phyloP scores from a whole-genome alignment of 2,797 vertebrate genomes.

The Myioborus miniatus region DNA sequence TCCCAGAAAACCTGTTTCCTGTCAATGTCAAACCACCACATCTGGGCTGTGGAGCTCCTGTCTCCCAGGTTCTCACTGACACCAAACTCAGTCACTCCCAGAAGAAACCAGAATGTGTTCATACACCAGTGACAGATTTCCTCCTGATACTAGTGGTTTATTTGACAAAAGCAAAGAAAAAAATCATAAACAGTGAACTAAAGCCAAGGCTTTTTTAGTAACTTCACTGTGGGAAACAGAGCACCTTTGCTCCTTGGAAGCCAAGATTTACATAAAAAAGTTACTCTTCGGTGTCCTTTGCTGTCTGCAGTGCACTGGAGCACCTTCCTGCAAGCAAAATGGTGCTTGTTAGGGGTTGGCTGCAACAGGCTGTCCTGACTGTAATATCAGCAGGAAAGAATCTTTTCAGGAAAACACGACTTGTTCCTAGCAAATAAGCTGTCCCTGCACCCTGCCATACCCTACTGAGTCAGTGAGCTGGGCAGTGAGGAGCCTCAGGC shows the following conservation, averaged over 20 bases:
- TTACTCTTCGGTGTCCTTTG: neutral
- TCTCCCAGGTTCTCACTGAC: neutral
- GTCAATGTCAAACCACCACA: too few relatives aligned
- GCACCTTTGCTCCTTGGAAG: neutral
- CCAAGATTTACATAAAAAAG: neutral
- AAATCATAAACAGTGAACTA: neutral
- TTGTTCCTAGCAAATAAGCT: neutral
- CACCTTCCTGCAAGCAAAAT: neutral
- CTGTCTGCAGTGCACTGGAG: neutral
- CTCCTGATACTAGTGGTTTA: neutral
- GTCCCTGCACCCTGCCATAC: accelerated
- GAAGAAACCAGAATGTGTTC: neutral
- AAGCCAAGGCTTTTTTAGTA: neutral
- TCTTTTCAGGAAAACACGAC: accelerated
- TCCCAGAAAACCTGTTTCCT: too few relatives aligned
- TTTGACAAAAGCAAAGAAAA: neutral
- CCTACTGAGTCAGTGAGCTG: neutral
- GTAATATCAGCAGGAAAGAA: accelerated
- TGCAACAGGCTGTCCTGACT: neutral
- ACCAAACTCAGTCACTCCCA: neutral
- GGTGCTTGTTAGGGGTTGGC: neutral
- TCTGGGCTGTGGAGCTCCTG: neutral
- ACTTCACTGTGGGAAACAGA: neutral
- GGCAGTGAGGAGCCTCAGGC: neutral
- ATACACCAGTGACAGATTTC: neutral